Evolutionary conservation across 2,797 vertebrate genomes (phyloP), one percentile per base, ranked within the genome.

Genomic region (Darevskia nairensis): DNA sequence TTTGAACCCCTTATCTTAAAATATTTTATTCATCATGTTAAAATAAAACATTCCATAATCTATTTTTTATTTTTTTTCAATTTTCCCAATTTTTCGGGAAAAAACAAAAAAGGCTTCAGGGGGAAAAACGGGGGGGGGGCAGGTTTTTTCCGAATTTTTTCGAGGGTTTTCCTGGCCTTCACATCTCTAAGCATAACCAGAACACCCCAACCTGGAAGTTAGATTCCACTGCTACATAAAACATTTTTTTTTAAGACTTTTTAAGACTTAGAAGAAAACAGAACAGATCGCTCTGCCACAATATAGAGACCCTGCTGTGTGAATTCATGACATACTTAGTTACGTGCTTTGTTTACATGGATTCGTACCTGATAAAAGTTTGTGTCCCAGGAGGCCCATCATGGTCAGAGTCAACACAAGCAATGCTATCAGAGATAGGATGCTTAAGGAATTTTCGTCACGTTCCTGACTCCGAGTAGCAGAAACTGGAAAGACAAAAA

Each of bases 361-460:
- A 71, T 81, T n/a, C 75, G 3, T 19, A 93, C 91, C 87, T 86
- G 61, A 75, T 69, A 87, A 80, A 25, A 82, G 29, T 72, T 84
- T 85, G 2, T 25, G 11, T 88, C 80, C 90, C 80, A 92, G 80
- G 25, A 86, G 69, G 85, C 64, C 44, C 76, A 68, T 46, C 75
- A 27, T 0, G 81, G 11, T 50, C 66, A 66, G 13, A 41, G 66
- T 2, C n/a, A 59, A n/a, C 78, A 87, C 68, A 91, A 88, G 78
- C 85, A 75, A 27, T 25, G 27, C 29, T 44, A 19, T 66, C 0
- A 0, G 2, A 17, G 66, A 89, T 10, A 82, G 21, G 9, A 7
- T 72, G n/a, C 75, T 88, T 77, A 91, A 85, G 59, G 80, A 86
- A 71, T n/a, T 69, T 85, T 85, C 50, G 66, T 91, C 8, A n/a